These are phyloP conservation scores for Mormyrus iriodes DNA, from an alignment of 2,113 vertebrate genomes.

Conservation along the genomic window DNA sequence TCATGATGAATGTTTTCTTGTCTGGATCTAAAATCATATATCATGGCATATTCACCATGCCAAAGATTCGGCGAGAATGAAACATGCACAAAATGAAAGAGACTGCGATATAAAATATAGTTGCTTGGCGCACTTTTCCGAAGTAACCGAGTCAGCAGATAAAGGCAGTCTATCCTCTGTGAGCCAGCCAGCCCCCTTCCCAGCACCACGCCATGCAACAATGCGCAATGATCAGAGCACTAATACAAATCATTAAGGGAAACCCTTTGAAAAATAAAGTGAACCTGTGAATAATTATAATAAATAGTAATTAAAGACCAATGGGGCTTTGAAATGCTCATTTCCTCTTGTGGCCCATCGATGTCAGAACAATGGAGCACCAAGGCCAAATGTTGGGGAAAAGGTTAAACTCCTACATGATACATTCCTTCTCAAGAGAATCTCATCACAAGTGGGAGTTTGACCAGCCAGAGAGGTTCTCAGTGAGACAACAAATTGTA, in stretches of 20 bases:
- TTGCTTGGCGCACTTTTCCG: neutral
- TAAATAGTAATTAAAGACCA: neutral
- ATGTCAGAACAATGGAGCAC: neutral
- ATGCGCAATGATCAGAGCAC: neutral
- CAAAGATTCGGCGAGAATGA: neutral
- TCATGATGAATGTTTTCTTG: neutral
- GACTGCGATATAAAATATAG: neutral
- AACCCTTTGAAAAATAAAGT: neutral
- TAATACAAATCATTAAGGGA: neutral
- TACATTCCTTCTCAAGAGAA: neutral
- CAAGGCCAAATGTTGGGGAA: neutral
- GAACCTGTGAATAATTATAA: neutral
- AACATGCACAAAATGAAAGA: neutral
- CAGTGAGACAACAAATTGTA: neutral
- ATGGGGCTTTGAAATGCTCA: neutral
- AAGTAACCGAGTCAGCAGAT: neutral
- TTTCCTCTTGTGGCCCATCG: neutral
- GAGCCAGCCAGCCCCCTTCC: neutral
- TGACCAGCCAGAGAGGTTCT: neutral
- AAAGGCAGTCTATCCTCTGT: neutral
- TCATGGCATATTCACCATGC: neutral
- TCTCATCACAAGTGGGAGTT: neutral
- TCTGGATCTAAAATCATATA: neutral
- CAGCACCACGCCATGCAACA: neutral
- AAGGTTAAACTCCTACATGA: neutral